Conservation (phyloP, 2,113 vertebrate species). For the Alaudala cheleensis region DNA sequence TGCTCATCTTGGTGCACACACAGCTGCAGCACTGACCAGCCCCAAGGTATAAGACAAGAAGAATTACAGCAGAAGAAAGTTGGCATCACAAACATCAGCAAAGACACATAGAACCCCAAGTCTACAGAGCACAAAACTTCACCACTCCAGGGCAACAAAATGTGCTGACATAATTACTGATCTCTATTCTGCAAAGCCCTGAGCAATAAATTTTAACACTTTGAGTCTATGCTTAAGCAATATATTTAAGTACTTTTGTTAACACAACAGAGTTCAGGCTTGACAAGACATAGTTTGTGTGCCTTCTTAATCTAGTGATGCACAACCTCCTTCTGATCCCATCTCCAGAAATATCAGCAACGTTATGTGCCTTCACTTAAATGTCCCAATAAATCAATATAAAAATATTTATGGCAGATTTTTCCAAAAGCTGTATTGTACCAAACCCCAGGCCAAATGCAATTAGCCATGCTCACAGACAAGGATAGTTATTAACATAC, state of each 20-base stretch:
- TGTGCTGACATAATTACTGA: background rate
- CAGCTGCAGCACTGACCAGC: background rate
- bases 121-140: background rate
- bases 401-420: background rate
- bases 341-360: background rate
- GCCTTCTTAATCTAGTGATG: background rate
- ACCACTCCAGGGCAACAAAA: background rate
- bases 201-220: background rate
- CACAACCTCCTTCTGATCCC: background rate
- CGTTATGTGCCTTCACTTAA: background rate
- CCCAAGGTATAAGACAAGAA: background rate
- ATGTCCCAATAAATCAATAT: background rate
- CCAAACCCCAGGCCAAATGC: background rate
- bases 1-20: accelerated
- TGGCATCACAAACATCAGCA: background rate
- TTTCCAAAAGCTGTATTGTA: background rate
- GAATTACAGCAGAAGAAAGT: background rate
- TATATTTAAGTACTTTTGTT: background rate
- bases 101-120: background rate
- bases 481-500: background rate
- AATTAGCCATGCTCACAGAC: background rate
- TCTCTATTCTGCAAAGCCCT: background rate
- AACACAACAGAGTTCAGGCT: background rate
- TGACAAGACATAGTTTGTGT: background rate
- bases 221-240: background rate